Evolutionary conservation across 2,888 invertebrate species (phyloP).

Genomic region (Augochlorella aurata): DNA sequence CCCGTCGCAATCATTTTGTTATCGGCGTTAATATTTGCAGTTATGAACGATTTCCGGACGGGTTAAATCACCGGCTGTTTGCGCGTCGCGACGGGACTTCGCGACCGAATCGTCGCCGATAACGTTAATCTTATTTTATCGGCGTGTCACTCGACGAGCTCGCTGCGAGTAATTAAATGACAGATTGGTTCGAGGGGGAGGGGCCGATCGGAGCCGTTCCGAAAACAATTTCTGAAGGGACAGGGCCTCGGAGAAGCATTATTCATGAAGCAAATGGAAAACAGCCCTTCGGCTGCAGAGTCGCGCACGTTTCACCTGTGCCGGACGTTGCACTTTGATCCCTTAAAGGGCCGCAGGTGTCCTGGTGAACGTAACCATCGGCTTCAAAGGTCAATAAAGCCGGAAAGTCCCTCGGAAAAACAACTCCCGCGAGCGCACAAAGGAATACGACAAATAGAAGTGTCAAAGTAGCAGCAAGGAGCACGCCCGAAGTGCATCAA

Average conservation of each 20-base stretch:
- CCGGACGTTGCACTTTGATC: background rate
- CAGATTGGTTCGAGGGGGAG: background rate
- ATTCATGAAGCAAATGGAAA: background rate
- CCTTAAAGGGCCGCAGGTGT: background rate
- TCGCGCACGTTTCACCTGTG: background rate
- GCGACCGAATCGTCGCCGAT: background rate
- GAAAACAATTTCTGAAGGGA: background rate
- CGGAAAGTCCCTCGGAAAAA: background rate
- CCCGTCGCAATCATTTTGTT: constrained; percentile 8
- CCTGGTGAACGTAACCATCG: background rate
- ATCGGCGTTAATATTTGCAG: constrained; percentile 1
- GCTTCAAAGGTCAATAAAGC: constrained; percentile 5
- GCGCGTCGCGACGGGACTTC: background rate
- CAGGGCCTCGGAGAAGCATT: background rate
- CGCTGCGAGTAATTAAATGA: constrained; percentile 35
- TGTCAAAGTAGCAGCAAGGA: background rate
- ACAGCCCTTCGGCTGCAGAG: background rate
- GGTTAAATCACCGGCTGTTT: background rate
- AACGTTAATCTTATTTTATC: constrained; percentile 31
- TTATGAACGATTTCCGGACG: constrained; percentile 10
- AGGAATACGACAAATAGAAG: background rate
- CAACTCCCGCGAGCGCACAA: background rate
- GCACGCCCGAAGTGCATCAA: background rate
- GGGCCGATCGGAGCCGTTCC: background rate
- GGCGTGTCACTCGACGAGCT: background rate